Evolutionary conservation across 2,888 invertebrate species (phyloP).

Genomic region (Leptopterna dolabrata): DNA sequence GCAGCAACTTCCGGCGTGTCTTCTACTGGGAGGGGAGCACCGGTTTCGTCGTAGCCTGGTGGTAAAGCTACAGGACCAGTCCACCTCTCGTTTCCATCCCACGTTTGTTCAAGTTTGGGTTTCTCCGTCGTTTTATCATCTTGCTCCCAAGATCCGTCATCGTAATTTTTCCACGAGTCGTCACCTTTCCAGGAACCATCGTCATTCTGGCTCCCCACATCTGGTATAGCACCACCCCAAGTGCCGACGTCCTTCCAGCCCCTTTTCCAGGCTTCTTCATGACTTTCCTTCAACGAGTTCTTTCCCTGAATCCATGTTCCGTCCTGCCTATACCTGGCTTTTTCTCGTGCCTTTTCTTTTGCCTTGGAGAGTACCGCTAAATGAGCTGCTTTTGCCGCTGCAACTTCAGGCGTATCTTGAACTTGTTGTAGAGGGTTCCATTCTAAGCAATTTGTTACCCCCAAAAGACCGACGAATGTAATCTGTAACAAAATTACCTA

Average conservation of each 20-base stretch:
- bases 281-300: not conserved
- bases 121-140: not conserved
- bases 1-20: slow-evolving; percentile 35
- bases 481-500: not conserved
- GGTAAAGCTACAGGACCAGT: slow-evolving; percentile 18
- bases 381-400: slow-evolving; percentile 42
- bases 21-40: slow-evolving; percentile 38
- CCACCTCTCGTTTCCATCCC: not conserved
- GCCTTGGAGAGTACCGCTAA: slow-evolving; percentile 16
- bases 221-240: not conserved
- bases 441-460: not conserved
- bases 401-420: slow-evolving; percentile 36
- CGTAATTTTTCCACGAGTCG: slow-evolving; percentile 36
- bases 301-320: not conserved
- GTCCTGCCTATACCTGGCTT: not conserved
- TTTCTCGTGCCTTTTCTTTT: not conserved
- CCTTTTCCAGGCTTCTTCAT: not conserved
- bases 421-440: slow-evolving; percentile 12
- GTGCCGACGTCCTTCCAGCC: not conserved
- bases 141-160: slow-evolving; percentile 26
- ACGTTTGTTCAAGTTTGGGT: not conserved
- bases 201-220: not conserved
- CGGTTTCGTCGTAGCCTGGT: slow-evolving; percentile 34
- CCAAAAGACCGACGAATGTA: not conserved
- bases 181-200: slow-evolving; percentile 41